A percentile compares a stretch with the other conserved stretches of the same genome.
Conservation (phyloP, 30 jellyfish, hydroid and myxozoan genomes). For the Catostylus mosaicus region DNA sequence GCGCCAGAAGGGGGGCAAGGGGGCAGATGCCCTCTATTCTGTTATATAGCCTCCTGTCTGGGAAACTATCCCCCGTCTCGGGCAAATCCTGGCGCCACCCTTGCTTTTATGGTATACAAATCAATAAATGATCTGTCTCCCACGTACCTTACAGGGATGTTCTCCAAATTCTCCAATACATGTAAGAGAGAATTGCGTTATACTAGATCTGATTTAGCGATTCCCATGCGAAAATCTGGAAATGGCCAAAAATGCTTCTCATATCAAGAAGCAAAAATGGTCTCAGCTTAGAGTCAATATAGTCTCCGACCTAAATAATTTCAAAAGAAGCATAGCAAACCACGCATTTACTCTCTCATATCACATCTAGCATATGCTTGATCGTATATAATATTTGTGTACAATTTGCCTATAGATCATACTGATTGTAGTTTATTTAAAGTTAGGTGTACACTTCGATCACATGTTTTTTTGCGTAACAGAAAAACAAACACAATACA, state of each 20-base stretch:
- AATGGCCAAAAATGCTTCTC: slow-evolving; percentile 42
- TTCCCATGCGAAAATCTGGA: slow-evolving; percentile 25
- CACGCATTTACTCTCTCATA: neutral
- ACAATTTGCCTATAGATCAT: no score
- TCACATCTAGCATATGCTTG: no score
- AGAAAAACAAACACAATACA: no score
- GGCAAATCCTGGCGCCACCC: no score
- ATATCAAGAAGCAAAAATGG: slow-evolving; percentile 8
- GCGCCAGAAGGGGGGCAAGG: no score
- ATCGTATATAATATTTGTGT: no score
- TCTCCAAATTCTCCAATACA: slow-evolving; percentile 1
- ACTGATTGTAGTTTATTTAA: no score
- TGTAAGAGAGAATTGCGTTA: slow-evolving; percentile 9
- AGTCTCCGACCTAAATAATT: neutral
- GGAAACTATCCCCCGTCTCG: no score
- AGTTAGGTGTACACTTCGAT: no score
- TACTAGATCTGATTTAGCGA: slow-evolving; percentile 14
- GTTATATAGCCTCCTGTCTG: no score
- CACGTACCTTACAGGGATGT: neutral
- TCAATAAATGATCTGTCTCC: slow-evolving; percentile 1
- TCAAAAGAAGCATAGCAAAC: neutral
- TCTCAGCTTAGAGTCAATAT: neutral
- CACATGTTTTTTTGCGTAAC: no score
- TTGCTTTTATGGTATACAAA: slow-evolving; percentile 5
- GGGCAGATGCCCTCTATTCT: no score